Base-by-base conservation (phyloP, 2,888 invertebrate species). In the Andrena trimmerana region DNA sequence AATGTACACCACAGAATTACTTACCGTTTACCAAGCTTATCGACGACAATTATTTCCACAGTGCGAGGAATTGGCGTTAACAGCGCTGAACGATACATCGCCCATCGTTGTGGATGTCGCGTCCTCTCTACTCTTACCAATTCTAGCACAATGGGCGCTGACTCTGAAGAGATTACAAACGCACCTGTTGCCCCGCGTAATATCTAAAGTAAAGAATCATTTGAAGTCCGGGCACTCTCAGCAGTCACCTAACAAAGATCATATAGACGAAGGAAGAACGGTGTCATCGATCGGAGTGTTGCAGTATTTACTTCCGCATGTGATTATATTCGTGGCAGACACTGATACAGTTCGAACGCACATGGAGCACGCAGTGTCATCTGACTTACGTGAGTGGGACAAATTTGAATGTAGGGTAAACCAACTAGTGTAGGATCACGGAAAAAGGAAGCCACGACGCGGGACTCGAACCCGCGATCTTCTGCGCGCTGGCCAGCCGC, bases 81-180 rank as follows among this genome's bases (percentile, higher is more conserved):
- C 94, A 20, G 95, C 95, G n/a, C 92, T 97, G 60, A 94, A 95
- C 75, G 96, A 97, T 89, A 87, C 94, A 2, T 95, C 95, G 67
- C 93, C 95, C 80, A 93, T 93, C 79, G 96, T 96, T 6, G 94
- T 95, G 13, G 94, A 94, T 71, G 93, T 95, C 52, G 95, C 96
- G 20, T 94, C 94, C 33, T 94, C 95, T 77, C 92, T 96, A 60
- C 94, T 96, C 69, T 94, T 96, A 84, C 96, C 96, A 1, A 95
- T 96, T 48, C 93, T 96, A 80, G 96, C 96, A 0, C 95, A 95
- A 89, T 96, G 96, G 96, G 95, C 96, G 2, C 93, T 95, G 57
- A 94, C 95, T 70, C 91, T 95, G 81, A 95, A 94, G 71, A 94
- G 95, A 67, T 91, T 96, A 76, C 95, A 95, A 89, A 95, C 96